These are phyloP conservation scores for Pachliopta kotzebuea DNA, from an alignment of 2,888 invertebrate species.

Conservation along the genomic window DNA sequence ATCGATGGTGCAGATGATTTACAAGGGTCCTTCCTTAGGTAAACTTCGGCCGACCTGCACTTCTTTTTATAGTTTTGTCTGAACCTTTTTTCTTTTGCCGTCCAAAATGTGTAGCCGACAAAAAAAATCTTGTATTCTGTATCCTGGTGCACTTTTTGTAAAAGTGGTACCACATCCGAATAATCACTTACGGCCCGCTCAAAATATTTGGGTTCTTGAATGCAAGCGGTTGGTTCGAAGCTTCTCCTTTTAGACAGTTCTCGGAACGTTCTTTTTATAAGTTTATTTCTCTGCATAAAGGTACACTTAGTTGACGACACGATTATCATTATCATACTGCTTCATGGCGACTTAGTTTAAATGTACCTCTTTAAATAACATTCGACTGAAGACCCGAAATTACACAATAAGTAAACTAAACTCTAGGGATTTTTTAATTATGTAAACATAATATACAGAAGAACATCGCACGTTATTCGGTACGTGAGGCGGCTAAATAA, in stretches of 20 bases:
- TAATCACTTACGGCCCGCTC: constrained; percentile 76
- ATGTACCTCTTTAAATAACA: neutral
- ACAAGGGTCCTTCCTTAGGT: constrained; percentile 80
- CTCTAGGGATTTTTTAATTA: neutral
- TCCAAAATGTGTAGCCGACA: constrained; percentile 69
- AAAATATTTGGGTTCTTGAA: constrained; percentile 78
- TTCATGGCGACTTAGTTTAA: neutral
- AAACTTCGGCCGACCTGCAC: constrained; percentile 72
- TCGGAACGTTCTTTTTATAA: constrained; percentile 56
- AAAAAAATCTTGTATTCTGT: constrained; percentile 72
- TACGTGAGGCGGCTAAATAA: constrained; percentile 53
- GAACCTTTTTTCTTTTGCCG: constrained; percentile 73
- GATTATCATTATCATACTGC: constrained; percentile 1
- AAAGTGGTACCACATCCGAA: constrained; percentile 78
- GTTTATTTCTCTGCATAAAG: constrained; percentile 31
- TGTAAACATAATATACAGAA: neutral
- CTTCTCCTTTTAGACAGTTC: constrained; percentile 68
- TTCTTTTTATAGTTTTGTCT: constrained; percentile 77
- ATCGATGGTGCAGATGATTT: constrained; percentile 74
- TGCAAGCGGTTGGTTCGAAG: constrained; percentile 56
- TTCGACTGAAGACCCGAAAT: neutral
- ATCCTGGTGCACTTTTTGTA: constrained; percentile 77
- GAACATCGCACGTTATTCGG: constrained; percentile 40
- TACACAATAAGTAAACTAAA: neutral
- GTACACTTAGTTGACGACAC: constrained; percentile 23